Base-by-base conservation (phyloP, 1,140 invertebrate species). In the Lucilia sericata region DNA sequence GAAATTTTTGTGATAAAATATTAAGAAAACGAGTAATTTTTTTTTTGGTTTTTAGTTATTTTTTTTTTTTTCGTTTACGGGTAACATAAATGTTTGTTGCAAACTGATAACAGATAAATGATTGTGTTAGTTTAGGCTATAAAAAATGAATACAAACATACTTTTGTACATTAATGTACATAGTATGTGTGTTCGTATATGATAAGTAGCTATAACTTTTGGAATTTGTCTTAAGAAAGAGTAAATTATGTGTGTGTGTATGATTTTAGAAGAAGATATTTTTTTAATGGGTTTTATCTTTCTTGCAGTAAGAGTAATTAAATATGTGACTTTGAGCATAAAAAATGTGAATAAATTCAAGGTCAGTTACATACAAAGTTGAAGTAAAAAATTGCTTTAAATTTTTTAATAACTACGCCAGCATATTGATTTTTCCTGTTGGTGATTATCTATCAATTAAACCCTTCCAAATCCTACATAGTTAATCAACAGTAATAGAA, bases 21-120 rank as follows among this genome's bases (percentile, higher is more conserved):
- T 21, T 70, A 70, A 70, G 60, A 70, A 70, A 70, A 70, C 4
- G 0, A 19, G n/a, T 21, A 17, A 5, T 70, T 70, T 21, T 21
- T 70, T 19, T 70, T 2, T 42, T 42, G 36, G 36, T 36, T 10
- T 4, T 17, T 21, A 25, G 17, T 70, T 65, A 14, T 65, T 65
- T 65, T 65, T 65, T 25, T 70, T 70, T 70, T 70, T 30, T 30
- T 30, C 25, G 25, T 30, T 30, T 2, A 30, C 25, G 5, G 17
- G 5, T 70, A 21, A 2, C 60, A 70, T 25, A 70, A 21, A 70
- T 70, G 65, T 70, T 70, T 70, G 65, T 21, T 70, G 3, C n/a
- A 25, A 70, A 70, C 65, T 70, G 65, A 70, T 70, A 70, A 70
- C 65, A 70, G 65, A 70, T 70, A 70, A 70, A 70, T 55, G 51